A percentile compares a stretch with the other conserved stretches of the same genome.
phyloP scores from a whole-genome alignment of 2,888 invertebrate species.

The Drosophila dives region DNA sequence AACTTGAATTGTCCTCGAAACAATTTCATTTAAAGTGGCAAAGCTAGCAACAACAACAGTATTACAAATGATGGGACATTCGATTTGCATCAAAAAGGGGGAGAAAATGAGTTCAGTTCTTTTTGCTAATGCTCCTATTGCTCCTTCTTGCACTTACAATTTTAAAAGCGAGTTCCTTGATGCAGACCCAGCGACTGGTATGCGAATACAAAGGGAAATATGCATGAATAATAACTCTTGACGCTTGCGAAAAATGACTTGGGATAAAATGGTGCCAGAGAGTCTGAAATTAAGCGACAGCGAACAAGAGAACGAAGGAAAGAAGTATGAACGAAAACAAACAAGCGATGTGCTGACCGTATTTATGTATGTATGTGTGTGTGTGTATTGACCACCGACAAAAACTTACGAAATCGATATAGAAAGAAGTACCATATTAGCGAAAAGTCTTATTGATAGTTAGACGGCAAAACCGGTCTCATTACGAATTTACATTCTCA shows the following conservation, averaged over 20 bases:
- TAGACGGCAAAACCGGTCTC: slow-evolving; percentile 49
- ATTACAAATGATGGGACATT: slow-evolving; percentile 26
- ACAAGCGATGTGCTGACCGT: slow-evolving; percentile 58
- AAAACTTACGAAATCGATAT: slow-evolving; percentile 44
- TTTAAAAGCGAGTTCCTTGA: slow-evolving; percentile 4
- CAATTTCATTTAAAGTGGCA: slow-evolving; percentile 31
- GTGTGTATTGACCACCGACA: slow-evolving; percentile 45
- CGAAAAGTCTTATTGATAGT: slow-evolving; percentile 30
- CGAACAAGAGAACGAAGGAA: slow-evolving; percentile 35
- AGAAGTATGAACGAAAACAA: slow-evolving; percentile 59
- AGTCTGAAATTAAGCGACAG: slow-evolving; percentile 70
- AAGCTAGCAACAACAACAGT: slow-evolving; percentile 17
- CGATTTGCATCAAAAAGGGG: slow-evolving; percentile 28
- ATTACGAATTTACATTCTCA: slow-evolving; percentile 21
- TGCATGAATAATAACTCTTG: slow-evolving; percentile 64
- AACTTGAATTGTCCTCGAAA: slow-evolving; percentile 38
- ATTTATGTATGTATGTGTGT: slow-evolving; percentile 6
- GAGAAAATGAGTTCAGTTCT: slow-evolving; percentile 36
- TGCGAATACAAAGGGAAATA: slow-evolving; percentile 34
- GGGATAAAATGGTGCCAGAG: slow-evolving; percentile 73
- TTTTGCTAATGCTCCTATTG: slow-evolving; percentile 11
- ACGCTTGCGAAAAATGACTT: slow-evolving; percentile 67
- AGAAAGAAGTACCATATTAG: slow-evolving; percentile 28
- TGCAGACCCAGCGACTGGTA: slow-evolving; percentile 15
- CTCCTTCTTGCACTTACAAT: slow-evolving; percentile 1